phyloP scores from a whole-genome alignment of 2,888 invertebrate genomes.

The Monochamus alternatus region DNA sequence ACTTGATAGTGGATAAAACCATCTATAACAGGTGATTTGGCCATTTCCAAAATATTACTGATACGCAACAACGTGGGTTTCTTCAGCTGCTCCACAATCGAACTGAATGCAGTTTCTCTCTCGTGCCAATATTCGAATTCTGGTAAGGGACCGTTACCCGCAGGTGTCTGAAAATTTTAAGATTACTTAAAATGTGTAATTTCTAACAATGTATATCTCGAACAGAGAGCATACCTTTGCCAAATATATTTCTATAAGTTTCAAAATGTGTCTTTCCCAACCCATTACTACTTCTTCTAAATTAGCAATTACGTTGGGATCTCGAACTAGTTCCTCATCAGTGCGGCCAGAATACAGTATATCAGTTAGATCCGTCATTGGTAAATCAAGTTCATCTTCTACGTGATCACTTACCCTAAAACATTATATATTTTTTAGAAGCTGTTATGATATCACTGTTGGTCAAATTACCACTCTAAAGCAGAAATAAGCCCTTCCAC shows the following conservation, averaged over 20 bases:
- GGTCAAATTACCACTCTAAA: constrained; percentile 69
- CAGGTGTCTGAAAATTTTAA: constrained; percentile 71
- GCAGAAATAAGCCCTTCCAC: constrained; percentile 68
- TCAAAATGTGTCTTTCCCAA: constrained; percentile 80
- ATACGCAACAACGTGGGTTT: constrained; percentile 79
- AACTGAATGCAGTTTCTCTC: constrained; percentile 83
- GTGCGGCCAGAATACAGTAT: constrained; percentile 63
- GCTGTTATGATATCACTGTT: not conserved
- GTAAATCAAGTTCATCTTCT: constrained; percentile 81
- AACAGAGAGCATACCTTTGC: constrained; percentile 69
- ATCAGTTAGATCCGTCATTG: constrained; percentile 76
- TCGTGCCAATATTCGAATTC: constrained; percentile 92
- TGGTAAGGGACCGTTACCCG: constrained; percentile 85
- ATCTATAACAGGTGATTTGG: constrained; percentile 74
- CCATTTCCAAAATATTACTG: constrained; percentile 73
- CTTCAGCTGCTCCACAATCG: constrained; percentile 87
- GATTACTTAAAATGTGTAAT: too few species aligned
- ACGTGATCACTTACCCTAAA: constrained; percentile 82
- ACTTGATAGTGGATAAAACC: constrained; percentile 77
- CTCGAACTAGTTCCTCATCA: constrained; percentile 67
- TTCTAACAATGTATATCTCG: too few species aligned
- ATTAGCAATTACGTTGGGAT: constrained; percentile 73
- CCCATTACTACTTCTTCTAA: constrained; percentile 78
- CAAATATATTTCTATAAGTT: constrained; percentile 73
- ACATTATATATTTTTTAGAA: constrained; percentile 8